phyloP scores from a whole-genome alignment of 2,888 invertebrate species.

The Calameuta idolon region DNA sequence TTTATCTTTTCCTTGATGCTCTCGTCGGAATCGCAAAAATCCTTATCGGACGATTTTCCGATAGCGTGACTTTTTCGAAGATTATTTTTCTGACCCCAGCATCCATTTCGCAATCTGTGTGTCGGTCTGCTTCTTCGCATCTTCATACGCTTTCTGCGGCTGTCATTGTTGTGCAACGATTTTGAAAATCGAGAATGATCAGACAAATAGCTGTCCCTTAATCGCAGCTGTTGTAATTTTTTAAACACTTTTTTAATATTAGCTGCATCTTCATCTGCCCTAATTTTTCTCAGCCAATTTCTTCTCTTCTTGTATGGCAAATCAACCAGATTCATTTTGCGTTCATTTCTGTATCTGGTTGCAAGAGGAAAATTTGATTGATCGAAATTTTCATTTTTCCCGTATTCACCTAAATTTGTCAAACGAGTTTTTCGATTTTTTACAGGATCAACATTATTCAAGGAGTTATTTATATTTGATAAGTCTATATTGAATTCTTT shows the following conservation, averaged over 20 bases:
- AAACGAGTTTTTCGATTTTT: not conserved
- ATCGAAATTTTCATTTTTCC: not conserved
- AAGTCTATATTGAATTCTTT: conserved; percentile 33
- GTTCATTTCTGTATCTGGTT: conserved; percentile 16
- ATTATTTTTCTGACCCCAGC: not conserved
- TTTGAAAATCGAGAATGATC: not conserved
- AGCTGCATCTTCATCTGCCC: not conserved
- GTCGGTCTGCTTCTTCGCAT: not conserved
- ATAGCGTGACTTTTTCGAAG: not conserved
- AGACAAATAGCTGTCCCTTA: not conserved
- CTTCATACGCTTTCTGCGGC: not conserved
- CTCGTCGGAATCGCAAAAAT: not conserved
- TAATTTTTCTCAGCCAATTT: conserved; percentile 34
- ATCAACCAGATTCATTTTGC: conserved; percentile 37
- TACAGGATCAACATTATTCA: not conserved
- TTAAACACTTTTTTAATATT: not conserved
- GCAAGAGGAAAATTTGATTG: not conserved
- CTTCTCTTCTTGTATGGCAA: conserved; percentile 30
- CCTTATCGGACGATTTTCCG: not conserved
- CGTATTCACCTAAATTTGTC: not conserved
- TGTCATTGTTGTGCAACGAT: not conserved
- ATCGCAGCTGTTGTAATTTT: not conserved
- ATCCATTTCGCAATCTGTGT: not conserved
- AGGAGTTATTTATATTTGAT: not conserved
- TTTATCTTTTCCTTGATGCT: conserved; percentile 35